Percentiles rank a stretch among this genome's conserved stretches.
phyloP scores from a whole-genome alignment of 1,140 invertebrate species.

The Lasaia peninsularis region DNA sequence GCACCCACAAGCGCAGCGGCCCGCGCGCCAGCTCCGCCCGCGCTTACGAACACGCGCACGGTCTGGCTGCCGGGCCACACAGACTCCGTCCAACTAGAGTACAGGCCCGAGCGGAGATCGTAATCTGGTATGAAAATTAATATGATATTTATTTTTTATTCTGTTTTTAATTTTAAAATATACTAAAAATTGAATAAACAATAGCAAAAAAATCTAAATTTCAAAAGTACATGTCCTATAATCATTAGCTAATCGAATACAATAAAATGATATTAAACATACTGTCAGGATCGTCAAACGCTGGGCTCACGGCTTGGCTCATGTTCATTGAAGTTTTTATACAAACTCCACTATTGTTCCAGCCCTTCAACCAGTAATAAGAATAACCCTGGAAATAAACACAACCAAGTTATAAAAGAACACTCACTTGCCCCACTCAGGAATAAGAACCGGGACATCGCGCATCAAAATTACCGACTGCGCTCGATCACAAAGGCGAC shows the following conservation, averaged over 20 bases:
- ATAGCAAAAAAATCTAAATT: too few relatives aligned
- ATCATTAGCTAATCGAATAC: too few relatives aligned
- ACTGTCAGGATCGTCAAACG: conserved; percentile 79
- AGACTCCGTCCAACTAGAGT: conserved; percentile 95
- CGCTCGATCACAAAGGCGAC: too few relatives aligned
- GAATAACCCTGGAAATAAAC: conserved; percentile 62
- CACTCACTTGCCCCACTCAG: too few relatives aligned
- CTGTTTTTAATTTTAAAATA: too few relatives aligned
- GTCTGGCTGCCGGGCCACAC: conserved; percentile 83
- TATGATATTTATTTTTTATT: neutral
- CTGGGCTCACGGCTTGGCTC: conserved; percentile 87
- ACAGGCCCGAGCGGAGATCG: conserved; percentile 86
- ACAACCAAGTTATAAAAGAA: too few relatives aligned
- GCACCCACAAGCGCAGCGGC: conserved; percentile 82
- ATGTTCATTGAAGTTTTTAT: conserved; percentile 86
- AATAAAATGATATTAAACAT: too few relatives aligned
- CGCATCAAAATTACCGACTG: too few relatives aligned
- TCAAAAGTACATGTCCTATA: too few relatives aligned
- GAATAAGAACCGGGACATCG: too few relatives aligned
- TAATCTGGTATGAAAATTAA: conserved; percentile 80
- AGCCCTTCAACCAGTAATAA: conserved; percentile 80
- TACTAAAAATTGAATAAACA: too few relatives aligned
- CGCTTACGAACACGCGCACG: conserved; percentile 90
- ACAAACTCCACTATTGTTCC: conserved; percentile 84
- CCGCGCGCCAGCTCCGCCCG: conserved; percentile 83